Conservation (phyloP, 2,888 invertebrate species). For the Scaptomyza cyrtandrae region DNA sequence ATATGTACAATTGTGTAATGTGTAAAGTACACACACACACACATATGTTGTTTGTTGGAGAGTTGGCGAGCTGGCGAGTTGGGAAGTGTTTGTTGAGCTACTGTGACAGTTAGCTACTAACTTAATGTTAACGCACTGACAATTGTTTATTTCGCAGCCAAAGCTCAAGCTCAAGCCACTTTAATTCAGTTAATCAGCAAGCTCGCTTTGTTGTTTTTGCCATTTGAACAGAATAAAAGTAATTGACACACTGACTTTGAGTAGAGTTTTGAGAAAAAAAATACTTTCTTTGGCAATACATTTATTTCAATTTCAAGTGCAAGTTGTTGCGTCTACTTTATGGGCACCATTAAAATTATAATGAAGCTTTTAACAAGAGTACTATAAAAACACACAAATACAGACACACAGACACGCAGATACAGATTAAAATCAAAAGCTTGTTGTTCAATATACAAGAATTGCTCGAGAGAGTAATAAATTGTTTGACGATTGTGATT, state of each 20-base stretch:
- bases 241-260: background rate
- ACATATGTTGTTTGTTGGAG: background rate
- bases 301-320: background rate
- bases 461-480: conserved; percentile 1
- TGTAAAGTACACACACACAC: conserved; percentile 6
- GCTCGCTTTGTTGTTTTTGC: background rate
- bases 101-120: conserved; percentile 33
- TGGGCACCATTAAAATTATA: background rate
- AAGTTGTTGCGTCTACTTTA: conserved; percentile 2
- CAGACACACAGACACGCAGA: background rate
- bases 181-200: conserved; percentile 58
- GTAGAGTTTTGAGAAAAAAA: too few species aligned
- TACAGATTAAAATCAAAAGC: conserved; percentile 1
- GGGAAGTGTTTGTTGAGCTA: conserved; percentile 1
- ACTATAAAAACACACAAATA: background rate
- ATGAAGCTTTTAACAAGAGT: background rate
- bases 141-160: conserved; percentile 51
- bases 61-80: too few species aligned
- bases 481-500: conserved; percentile 14
- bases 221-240: background rate
- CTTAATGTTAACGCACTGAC: conserved; percentile 71
- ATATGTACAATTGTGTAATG: too few species aligned
- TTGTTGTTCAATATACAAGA: background rate
- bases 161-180: conserved; percentile 55
- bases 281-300: too few species aligned